Conservation (phyloP, 2,888 invertebrate species). For the Platycheirus albimanus region DNA sequence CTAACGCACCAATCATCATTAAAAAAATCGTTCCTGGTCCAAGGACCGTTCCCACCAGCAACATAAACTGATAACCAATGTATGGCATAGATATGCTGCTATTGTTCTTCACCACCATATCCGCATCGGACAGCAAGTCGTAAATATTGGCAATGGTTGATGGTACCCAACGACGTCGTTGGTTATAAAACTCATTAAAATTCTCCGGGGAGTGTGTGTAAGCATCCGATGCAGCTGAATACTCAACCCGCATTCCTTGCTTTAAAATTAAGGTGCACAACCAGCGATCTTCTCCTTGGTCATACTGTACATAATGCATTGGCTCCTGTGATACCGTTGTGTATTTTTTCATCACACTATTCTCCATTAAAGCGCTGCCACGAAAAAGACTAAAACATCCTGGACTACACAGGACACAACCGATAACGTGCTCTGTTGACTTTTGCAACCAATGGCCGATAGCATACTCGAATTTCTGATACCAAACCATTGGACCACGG, state of each 20-base stretch:
- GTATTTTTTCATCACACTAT: conserved; percentile 94
- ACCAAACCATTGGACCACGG: conserved; percentile 92
- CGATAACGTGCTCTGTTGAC: conserved; percentile 94
- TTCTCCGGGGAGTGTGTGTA: conserved; percentile 96
- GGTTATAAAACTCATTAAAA: conserved; percentile 97
- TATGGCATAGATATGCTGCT: conserved; percentile 94
- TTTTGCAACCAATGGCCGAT: conserved; percentile 97
- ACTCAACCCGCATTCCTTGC: conserved; percentile 95
- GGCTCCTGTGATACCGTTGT: conserved; percentile 91
- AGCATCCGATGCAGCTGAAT: conserved; percentile 97
- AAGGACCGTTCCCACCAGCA: conserved; percentile 88
- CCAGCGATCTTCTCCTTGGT: conserved; percentile 99
- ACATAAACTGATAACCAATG: conserved; percentile 88
- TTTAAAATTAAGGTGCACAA: conserved; percentile 95
- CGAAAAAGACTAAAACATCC: conserved; percentile 96
- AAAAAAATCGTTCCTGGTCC: conserved; percentile 90
- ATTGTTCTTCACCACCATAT: conserved; percentile 91
- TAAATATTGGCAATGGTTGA: conserved; percentile 98
- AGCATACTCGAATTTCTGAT: conserved; percentile 95
- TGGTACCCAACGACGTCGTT: conserved; percentile 97
- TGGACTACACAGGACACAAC: conserved; percentile 94
- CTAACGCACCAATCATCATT: conserved; percentile 91
- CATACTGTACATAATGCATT: conserved; percentile 94
- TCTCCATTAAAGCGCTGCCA: conserved; percentile 94
- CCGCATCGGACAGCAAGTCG: conserved; percentile 91